Evolutionary conservation across 2,113 vertebrate species (phyloP).

Genomic region (Psammodynastes pulverulentus): DNA sequence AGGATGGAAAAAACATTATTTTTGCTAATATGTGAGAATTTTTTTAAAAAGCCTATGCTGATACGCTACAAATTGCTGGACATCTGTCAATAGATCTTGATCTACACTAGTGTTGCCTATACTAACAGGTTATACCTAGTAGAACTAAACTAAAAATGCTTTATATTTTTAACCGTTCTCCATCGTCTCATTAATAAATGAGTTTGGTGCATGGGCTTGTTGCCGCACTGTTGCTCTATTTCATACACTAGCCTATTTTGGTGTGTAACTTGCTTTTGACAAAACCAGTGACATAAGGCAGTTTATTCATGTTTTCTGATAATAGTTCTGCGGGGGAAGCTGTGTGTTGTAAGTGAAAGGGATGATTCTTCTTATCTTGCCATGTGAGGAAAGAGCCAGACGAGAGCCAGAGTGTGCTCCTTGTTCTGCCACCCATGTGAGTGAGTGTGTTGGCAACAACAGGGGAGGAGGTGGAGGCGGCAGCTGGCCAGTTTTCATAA

Average conservation of each 20-base stretch:
- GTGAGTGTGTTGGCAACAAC: conserved; percentile 4
- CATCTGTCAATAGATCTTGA: background rate
- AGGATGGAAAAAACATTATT: background rate
- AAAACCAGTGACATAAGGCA: conserved; percentile 9
- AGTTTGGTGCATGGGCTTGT: background rate
- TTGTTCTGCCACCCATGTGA: conserved; percentile 13
- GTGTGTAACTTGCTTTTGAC: conserved; percentile 26
- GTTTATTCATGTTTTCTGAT: conserved; percentile 50
- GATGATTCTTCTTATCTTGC: conserved; percentile 23
- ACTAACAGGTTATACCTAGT: background rate
- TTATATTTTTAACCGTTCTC: background rate
- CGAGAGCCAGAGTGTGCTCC: conserved; percentile 35
- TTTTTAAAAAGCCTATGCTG: background rate
- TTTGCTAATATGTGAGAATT: background rate
- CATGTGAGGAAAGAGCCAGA: conserved; percentile 19
- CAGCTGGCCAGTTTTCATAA: conserved; percentile 3
- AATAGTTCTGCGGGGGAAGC: conserved; percentile 40
- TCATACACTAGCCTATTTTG: background rate
- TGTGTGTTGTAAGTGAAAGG: conserved; percentile 25
- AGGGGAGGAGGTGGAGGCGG: conserved; percentile 2
- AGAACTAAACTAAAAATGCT: background rate
- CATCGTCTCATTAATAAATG: background rate
- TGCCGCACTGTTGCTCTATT: conserved; percentile 9
- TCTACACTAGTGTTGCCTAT: background rate
- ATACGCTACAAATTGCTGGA: background rate